Percentiles rank a stretch among this genome's conserved stretches.
phyloP scores from a whole-genome alignment of 2,797 vertebrate genomes.

The Pagetopsis macropterus region DNA sequence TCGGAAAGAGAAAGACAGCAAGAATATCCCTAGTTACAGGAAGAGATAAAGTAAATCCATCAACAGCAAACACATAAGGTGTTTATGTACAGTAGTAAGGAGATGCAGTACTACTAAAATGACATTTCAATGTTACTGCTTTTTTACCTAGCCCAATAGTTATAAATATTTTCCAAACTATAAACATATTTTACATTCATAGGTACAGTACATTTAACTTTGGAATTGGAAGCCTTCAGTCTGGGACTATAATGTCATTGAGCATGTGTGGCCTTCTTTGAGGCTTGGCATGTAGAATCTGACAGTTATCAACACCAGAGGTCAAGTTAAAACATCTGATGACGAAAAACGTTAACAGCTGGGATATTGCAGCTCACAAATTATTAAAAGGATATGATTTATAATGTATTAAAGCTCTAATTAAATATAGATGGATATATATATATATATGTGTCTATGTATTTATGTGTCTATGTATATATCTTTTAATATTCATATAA shows the following conservation, averaged over 20 bases:
- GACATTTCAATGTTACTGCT: background rate
- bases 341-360: background rate
- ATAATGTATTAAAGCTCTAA: background rate
- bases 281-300: background rate
- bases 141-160: constrained; percentile 1
- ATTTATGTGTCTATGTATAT: background rate
- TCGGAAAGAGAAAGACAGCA: constrained; percentile 5
- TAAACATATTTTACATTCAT: background rate
- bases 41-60: constrained; percentile 3
- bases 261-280: background rate
- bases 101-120: background rate
- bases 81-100: constrained; percentile 5
- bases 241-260: background rate
- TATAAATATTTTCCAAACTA: background rate
- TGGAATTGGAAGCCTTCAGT: background rate
- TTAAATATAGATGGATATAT: background rate
- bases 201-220: background rate
- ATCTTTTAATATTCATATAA: too few relatives aligned
- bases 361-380: background rate
- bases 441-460: too few relatives aligned
- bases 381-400: background rate
- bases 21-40: background rate
- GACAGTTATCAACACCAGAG: background rate
- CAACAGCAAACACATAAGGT: constrained; percentile 30
- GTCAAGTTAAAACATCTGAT: background rate